These are phyloP conservation scores for Eristalis pertinax DNA, from an alignment of 2,888 invertebrate genomes.

Conservation along the genomic window DNA sequence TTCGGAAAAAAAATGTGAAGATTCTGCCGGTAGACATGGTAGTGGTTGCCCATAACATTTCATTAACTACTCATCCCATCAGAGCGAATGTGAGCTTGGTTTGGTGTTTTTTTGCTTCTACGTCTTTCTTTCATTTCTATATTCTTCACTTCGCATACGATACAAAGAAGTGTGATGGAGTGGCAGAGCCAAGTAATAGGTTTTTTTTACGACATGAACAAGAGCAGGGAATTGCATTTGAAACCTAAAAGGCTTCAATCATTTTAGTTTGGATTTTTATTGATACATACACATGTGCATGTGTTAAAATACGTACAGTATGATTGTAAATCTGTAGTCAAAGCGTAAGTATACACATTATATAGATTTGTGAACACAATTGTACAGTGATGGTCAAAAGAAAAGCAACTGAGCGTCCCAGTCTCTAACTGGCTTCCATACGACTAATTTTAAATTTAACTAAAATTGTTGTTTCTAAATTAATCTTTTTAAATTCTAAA, in stretches of 20 bases:
- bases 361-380: too few relatives aligned
- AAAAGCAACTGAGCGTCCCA: too few relatives aligned
- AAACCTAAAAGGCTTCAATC: neutral
- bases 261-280: neutral
- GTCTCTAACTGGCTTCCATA: too few relatives aligned
- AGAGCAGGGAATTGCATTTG: neutral
- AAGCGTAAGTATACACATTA: too few relatives aligned
- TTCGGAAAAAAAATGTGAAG: neutral
- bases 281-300: neutral
- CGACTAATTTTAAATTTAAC: too few relatives aligned
- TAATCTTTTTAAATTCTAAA: too few relatives aligned
- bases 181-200: neutral
- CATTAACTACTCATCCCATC: neutral
- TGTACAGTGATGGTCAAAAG: too few relatives aligned
- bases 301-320: too few relatives aligned
- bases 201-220: neutral
- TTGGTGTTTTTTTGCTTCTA: neutral
- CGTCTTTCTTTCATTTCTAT: neutral
- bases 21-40: slow-evolving; percentile 1
- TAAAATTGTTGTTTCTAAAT: too few relatives aligned
- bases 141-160: neutral
- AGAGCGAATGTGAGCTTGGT: neutral
- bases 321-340: too few relatives aligned
- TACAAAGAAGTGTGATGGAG: neutral
- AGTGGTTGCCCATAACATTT: slow-evolving; percentile 17